Conservation (phyloP, 2,888 invertebrate genomes). For the Drosophila parthenogenetica region DNA sequence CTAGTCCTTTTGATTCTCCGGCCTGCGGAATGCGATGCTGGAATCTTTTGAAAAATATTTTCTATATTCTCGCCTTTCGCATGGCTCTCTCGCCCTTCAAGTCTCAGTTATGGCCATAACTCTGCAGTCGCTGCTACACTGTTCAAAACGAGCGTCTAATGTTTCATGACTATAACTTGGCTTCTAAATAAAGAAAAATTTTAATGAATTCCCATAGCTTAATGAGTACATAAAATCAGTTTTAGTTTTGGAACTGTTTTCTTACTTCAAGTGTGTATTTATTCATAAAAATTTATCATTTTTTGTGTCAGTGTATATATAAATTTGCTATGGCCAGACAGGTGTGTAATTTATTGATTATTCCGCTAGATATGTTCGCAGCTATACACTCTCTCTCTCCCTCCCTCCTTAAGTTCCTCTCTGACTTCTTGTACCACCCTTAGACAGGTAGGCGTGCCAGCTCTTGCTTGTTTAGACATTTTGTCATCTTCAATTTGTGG, state of each 20-base stretch:
- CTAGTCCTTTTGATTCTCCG: neutral
- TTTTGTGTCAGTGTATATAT: conserved; percentile 15
- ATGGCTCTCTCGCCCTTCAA: conserved; percentile 19
- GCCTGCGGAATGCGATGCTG: conserved; percentile 77
- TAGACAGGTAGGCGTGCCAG: conserved; percentile 33
- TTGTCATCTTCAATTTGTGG: conserved; percentile 82
- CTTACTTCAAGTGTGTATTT: no score
- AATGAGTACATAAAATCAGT: no score
- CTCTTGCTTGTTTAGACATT: conserved; percentile 76
- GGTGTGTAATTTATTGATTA: conserved; percentile 85
- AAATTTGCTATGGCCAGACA: conserved; percentile 81
- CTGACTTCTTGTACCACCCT: conserved; percentile 9
- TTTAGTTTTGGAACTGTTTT: no score
- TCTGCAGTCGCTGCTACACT: conserved; percentile 10
- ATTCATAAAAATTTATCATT: neutral
- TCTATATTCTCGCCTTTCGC: conserved; percentile 53
- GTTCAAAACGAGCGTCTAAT: no score
- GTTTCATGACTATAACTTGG: no score
- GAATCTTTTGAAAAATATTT: conserved; percentile 80
- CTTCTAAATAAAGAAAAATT: no score
- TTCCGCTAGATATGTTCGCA: conserved; percentile 72
- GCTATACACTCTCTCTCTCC: conserved; percentile 12
- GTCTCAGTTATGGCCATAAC: conserved; percentile 62
- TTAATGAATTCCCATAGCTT: no score
- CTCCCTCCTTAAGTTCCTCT: neutral